A percentile compares a stretch with the other conserved stretches of the same genome.
phyloP scores from a whole-genome alignment of 2,888 invertebrate genomes.

The Acanthopleura granulata region DNA sequence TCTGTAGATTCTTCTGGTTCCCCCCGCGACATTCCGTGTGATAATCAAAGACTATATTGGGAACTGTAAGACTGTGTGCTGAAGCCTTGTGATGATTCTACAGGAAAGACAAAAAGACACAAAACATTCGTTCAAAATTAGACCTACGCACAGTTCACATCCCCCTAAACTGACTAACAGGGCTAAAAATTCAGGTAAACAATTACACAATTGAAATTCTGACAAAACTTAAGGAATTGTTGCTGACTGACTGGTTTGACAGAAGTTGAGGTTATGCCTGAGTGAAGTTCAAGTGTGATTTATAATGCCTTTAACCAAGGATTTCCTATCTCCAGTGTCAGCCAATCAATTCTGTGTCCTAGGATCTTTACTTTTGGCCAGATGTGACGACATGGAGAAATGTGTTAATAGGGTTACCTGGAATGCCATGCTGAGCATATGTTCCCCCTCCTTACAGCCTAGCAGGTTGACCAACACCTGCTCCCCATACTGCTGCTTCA shows the following conservation, averaged over 20 bases:
- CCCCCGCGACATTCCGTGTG: slow-evolving; percentile 93
- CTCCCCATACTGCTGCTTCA: slow-evolving; percentile 91
- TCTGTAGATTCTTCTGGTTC: slow-evolving; percentile 83
- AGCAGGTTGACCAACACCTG: slow-evolving; percentile 93
- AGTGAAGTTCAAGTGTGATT: too few species aligned
- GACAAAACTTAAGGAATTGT: too few species aligned
- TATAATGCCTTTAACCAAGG: too few species aligned
- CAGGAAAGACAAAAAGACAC: slow-evolving; percentile 41
- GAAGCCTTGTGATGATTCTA: slow-evolving; percentile 88
- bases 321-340: too few species aligned
- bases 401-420: slow-evolving; percentile 44
- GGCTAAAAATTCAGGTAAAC: background rate
- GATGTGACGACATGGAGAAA: too few species aligned
- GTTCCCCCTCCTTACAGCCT: slow-evolving; percentile 96
- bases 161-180: background rate
- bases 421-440: slow-evolving; percentile 84
- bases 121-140: background rate
- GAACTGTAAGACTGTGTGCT: slow-evolving; percentile 80
- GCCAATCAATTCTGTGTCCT: too few species aligned
- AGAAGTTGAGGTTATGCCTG: too few species aligned
- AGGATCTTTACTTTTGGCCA: too few species aligned
- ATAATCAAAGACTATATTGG: slow-evolving; percentile 95
- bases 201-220: background rate
- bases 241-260: too few species aligned
- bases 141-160: background rate